These are phyloP conservation scores for Eilema depressum DNA, from an alignment of 2,888 invertebrate species.

Conservation along the genomic window DNA sequence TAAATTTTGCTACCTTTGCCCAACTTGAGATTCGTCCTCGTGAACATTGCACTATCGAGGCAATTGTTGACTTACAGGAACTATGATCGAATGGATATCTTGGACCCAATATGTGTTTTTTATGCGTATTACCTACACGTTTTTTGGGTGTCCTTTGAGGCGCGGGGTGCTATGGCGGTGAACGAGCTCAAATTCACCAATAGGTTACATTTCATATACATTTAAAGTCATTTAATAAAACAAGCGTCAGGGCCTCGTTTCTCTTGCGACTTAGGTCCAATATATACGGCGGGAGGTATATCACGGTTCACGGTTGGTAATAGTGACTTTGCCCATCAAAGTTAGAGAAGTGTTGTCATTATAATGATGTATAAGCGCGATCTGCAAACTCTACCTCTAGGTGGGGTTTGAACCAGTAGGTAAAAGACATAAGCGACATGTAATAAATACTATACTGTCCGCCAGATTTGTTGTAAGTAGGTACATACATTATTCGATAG, in stretches of 20 bases:
- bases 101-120: no score
- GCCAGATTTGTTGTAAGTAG: not conserved
- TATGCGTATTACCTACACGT: no score
- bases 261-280: no score
- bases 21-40: not conserved
- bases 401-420: not conserved
- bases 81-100: not conserved
- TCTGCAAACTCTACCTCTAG: not conserved
- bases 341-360: not conserved
- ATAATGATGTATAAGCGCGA: not conserved
- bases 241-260: no score
- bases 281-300: no score
- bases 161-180: no score
- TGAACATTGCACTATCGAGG: not conserved
- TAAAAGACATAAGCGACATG: not conserved
- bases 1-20: not conserved
- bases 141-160: no score
- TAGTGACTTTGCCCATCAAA: not conserved
- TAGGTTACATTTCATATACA: no score
- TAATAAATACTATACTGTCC: not conserved
- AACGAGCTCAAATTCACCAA: no score
- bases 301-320: not conserved
- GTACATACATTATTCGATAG: not conserved
- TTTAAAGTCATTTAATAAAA: no score
- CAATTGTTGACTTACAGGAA: not conserved